These are phyloP conservation scores for Dissostichus mawsoni DNA, from an alignment of 2,113 vertebrate genomes.

Conservation along the genomic window DNA sequence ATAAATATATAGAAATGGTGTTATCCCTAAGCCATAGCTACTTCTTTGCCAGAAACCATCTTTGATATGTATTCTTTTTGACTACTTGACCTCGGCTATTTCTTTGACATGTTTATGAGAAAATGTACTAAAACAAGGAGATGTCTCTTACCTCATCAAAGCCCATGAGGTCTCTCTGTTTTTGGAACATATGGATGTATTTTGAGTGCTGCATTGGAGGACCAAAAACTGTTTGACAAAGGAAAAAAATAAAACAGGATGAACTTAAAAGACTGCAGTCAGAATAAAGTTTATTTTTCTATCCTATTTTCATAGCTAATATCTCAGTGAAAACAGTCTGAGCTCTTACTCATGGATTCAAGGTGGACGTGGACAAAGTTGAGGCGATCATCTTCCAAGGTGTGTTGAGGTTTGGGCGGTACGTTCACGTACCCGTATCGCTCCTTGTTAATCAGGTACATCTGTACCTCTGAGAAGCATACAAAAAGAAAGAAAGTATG, in stretches of 20 bases:
- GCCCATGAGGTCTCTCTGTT: conserved; percentile 90
- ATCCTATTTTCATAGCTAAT: neutral
- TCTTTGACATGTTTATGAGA: too few species aligned
- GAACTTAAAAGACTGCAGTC: neutral
- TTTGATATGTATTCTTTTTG: too few species aligned
- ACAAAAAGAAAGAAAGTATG: neutral
- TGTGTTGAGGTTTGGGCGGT: conserved; percentile 89
- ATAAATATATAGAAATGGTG: neutral
- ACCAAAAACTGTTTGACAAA: conserved; percentile 87
- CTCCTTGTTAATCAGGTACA: conserved; percentile 91
- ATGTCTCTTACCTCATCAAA: conserved; percentile 90
- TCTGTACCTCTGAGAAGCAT: conserved; percentile 84
- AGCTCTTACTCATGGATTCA: conserved; percentile 90
- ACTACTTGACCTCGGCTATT: too few species aligned
- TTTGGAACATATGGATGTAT: conserved; percentile 86
- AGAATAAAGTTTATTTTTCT: too few species aligned
- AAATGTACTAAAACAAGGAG: neutral
- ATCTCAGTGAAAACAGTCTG: neutral
- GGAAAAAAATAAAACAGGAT: neutral
- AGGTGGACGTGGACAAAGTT: conserved; percentile 93
- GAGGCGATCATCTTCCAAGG: conserved; percentile 88
- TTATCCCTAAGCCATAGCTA: neutral
- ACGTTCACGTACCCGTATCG: conserved; percentile 93
- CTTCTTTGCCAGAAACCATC: neutral
- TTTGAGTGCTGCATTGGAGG: conserved; percentile 89